Evolutionary conservation across 2,888 invertebrate genomes (phyloP).

Genomic region (Drosophila kuntzei): DNA sequence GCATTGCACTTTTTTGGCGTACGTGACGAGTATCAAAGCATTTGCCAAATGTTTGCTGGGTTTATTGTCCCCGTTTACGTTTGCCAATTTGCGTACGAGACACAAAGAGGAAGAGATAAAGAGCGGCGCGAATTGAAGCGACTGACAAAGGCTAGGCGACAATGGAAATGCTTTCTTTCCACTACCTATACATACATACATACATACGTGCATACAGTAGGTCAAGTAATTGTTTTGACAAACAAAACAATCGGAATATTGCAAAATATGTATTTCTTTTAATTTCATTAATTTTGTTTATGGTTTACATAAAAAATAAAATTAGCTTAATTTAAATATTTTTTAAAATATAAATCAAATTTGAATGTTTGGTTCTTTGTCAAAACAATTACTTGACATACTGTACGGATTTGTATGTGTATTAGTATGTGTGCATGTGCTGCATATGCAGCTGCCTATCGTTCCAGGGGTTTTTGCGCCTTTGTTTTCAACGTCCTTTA

Average conservation of each 20-base stretch:
- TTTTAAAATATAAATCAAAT: too few species aligned
- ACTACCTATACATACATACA: constrained; percentile 24
- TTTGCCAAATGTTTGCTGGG: constrained; percentile 70
- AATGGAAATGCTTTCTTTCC: constrained; percentile 64
- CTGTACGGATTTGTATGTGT: neutral
- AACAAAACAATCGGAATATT: neutral
- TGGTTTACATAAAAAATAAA: too few species aligned
- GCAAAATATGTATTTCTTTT: neutral
- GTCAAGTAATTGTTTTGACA: neutral
- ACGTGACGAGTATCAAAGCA: constrained; percentile 60
- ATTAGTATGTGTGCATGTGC: constrained; percentile 6
- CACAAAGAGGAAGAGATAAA: constrained; percentile 63
- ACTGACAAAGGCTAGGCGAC: constrained; percentile 39
- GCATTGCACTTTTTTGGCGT: constrained; percentile 50
- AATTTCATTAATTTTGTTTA: neutral
- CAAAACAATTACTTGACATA: neutral
- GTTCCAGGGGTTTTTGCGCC: constrained; percentile 21
- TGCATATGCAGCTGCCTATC: constrained; percentile 46
- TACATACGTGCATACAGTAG: neutral
- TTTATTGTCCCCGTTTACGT: constrained; percentile 68
- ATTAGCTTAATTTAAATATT: too few species aligned
- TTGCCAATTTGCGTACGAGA: constrained; percentile 70
- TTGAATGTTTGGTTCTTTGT: neutral
- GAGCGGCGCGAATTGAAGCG: constrained; percentile 29
- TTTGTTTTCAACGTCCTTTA: constrained; percentile 52